Evolutionary conservation across 2,113 vertebrate genomes (phyloP).

Genomic region (Hippopotamus amphibius): DNA sequence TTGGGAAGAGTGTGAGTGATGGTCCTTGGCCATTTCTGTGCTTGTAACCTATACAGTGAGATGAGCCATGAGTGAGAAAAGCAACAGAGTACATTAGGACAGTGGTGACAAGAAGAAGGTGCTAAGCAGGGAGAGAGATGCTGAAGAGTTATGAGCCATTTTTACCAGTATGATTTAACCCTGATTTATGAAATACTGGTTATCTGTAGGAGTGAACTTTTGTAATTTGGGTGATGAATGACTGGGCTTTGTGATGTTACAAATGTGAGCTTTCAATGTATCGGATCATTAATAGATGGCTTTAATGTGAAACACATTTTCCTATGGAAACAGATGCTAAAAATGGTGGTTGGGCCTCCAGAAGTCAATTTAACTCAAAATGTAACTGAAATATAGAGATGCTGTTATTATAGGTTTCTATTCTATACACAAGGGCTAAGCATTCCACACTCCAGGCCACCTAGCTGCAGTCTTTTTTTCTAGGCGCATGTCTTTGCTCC

Average conservation of each 20-base stretch:
- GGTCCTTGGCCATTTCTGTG: background rate
- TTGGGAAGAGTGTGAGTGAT: background rate
- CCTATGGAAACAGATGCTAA: conserved; percentile 51
- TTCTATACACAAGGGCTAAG: background rate
- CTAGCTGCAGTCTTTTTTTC: background rate
- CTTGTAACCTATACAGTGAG: conserved; percentile 11
- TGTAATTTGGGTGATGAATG: conserved; percentile 62
- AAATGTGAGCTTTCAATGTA: conserved; percentile 53
- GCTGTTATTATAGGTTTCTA: background rate
- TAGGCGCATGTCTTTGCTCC: background rate
- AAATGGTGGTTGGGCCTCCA: background rate
- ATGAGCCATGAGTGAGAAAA: conserved; percentile 18
- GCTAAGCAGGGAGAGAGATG: background rate
- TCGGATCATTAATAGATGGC: conserved; percentile 65
- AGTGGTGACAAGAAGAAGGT: background rate
- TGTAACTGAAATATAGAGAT: background rate
- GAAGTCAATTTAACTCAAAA: conserved; percentile 41
- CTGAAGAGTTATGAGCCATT: conserved; percentile 50
- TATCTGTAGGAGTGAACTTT: conserved; percentile 51
- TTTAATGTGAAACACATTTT: conserved; percentile 58
- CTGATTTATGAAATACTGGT: conserved; percentile 74
- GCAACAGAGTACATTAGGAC: background rate
- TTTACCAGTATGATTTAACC: conserved; percentile 29
- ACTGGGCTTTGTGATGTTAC: conserved; percentile 61
- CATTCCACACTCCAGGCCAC: background rate